Conservation (phyloP, 2,113 vertebrate species). For the Oostethus manadensis region DNA sequence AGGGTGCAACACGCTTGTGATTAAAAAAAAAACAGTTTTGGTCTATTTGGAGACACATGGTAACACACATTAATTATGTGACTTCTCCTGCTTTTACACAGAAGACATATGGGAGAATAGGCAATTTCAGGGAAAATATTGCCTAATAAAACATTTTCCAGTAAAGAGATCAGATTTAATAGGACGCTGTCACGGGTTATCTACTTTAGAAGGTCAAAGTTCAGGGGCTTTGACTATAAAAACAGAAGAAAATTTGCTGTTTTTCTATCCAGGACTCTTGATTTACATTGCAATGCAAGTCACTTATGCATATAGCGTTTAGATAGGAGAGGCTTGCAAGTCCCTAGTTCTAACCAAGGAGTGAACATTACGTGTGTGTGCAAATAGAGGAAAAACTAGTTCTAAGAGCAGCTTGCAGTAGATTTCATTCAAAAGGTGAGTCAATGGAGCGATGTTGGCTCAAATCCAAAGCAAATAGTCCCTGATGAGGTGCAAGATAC, state of each 20-base stretch:
- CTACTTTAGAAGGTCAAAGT: neutral
- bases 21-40: conserved; percentile 35
- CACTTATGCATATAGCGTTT: too few species aligned
- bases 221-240: conserved; percentile 1
- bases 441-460: conserved; percentile 31
- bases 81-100: too few species aligned
- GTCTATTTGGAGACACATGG: neutral
- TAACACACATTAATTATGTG: too few species aligned
- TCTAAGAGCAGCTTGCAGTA: conserved; percentile 22
- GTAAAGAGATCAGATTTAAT: neutral
- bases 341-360: conserved; percentile 15
- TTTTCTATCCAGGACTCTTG: neutral
- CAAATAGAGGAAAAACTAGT: conserved; percentile 16
- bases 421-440: conserved; percentile 33
- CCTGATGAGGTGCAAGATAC: conserved; percentile 23
- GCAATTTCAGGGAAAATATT: too few species aligned
- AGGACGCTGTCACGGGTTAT: neutral
- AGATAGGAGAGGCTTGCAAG: conserved; percentile 1
- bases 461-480: conserved; percentile 46
- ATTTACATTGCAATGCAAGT: too few species aligned
- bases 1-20: conserved; percentile 20
- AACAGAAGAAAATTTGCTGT: conserved; percentile 1
- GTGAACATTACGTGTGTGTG: conserved; percentile 20
- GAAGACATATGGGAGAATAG: too few species aligned
- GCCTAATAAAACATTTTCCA: neutral